phyloP scores from a whole-genome alignment of 2,797 vertebrate genomes.

The Odontamblyopus lacepedii region DNA sequence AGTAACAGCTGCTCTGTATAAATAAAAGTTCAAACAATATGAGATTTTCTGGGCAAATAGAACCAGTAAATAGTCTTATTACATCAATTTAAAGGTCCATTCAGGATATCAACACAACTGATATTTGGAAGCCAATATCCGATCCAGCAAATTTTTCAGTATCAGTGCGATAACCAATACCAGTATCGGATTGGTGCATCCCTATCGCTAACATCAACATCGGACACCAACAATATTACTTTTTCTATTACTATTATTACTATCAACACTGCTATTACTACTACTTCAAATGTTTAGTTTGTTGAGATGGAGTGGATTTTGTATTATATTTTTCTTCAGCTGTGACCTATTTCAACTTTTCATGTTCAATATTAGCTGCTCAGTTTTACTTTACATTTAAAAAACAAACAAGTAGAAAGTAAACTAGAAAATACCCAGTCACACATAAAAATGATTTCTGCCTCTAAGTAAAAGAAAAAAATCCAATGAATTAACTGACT shows the following conservation, averaged over 20 bases:
- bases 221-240: too few relatives aligned
- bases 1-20: too few relatives aligned
- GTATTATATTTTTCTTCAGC: not conserved
- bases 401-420: not conserved
- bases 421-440: not conserved
- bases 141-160: too few relatives aligned
- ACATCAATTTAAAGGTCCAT: too few relatives aligned
- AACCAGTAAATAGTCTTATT: too few relatives aligned
- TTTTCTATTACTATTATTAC: not conserved
- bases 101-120: too few relatives aligned
- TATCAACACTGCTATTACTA: not conserved
- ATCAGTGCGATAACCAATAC: too few relatives aligned
- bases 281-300: not conserved
- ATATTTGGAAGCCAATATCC: too few relatives aligned
- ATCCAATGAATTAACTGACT: not conserved
- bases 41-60: too few relatives aligned
- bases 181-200: too few relatives aligned
- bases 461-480: not conserved
- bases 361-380: not conserved
- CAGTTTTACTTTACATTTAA: not conserved
- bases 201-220: too few relatives aligned
- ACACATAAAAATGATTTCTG: not conserved
- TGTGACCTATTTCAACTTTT: not conserved
- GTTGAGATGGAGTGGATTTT: not conserved
- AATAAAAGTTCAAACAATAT: too few relatives aligned